These are phyloP conservation scores for Meghimatium bilineatum DNA, from an alignment of 2,888 invertebrate species.

Conservation along the genomic window DNA sequence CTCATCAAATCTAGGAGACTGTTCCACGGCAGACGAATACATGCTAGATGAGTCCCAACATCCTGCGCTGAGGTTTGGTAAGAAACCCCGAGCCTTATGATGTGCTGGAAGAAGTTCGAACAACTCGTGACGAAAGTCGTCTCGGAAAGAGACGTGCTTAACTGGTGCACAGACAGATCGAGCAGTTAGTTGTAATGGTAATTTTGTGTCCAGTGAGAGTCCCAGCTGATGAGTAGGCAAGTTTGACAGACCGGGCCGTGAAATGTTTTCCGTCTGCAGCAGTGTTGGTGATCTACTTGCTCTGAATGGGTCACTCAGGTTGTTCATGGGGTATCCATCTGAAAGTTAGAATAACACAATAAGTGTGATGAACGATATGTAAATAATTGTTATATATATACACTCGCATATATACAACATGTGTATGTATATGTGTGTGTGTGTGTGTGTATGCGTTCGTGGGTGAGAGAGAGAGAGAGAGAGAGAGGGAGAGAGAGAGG, in stretches of 20 bases:
- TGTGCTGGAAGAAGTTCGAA: conserved; percentile 39
- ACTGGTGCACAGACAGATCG: conserved; percentile 47
- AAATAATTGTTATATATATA: neutral
- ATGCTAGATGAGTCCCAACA: conserved; percentile 17
- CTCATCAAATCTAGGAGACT: conserved; percentile 10
- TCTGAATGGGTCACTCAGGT: conserved; percentile 30
- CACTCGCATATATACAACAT: neutral
- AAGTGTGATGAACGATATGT: neutral
- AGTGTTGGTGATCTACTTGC: neutral
- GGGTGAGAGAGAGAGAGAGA: too few species aligned
- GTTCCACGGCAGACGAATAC: neutral
- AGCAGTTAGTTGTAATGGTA: neutral
- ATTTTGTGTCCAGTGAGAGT: conserved; percentile 24
- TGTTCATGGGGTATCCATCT: conserved; percentile 32
- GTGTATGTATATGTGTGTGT: neutral
- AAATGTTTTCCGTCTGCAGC: conserved; percentile 34
- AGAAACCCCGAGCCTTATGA: neutral
- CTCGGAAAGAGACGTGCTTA: conserved; percentile 53
- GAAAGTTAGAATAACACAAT: neutral
- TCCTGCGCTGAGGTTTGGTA: neutral
- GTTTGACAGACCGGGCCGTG: conserved; percentile 23
- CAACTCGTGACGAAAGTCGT: conserved; percentile 46
- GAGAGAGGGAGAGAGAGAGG: too few species aligned
- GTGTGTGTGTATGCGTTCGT: neutral
- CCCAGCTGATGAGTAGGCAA: conserved; percentile 15